Base-by-base conservation (phyloP, 2,888 invertebrate species). In the Neoitamus cyanurus region DNA sequence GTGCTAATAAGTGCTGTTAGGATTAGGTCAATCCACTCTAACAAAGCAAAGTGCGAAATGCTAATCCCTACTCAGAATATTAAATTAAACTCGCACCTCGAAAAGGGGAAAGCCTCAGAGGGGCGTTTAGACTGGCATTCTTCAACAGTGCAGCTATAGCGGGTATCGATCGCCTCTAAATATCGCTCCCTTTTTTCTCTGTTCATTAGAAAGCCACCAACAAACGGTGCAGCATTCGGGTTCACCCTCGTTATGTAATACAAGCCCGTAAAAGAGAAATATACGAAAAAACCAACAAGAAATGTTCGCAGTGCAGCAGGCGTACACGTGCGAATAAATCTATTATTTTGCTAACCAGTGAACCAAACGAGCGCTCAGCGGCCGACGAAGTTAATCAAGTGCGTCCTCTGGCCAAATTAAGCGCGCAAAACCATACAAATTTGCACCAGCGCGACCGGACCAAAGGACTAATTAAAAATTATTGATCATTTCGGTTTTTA, bases 381-480 rank as follows among this genome's bases (percentile, higher is more conserved):
- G 1, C 70, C 31, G 34, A 36, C 20, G 68, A 34, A 68, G 36
- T 58, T 34, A 37, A 68, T 58, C 68, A 58, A 58, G 37, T 83
- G 82, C 37, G 69, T 83, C 13, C 36, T 46, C 36, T 46, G 13
- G 46, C 42, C n/a, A 46, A 77, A 77, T 77, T 28, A 77, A 6
- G 42, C 28, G 28, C 37, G 13, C 42, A 68, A 68, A 68, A 69
- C 37, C 82, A 68, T 69, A 70, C n/a, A 70, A 83, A 37, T 80
- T 77, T 68, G 4, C 31, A 80, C 30, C 31, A 58, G 4, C 30
- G 77, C 13, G 42, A 46, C 37, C 36, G 36, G 42, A 25, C 34
- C 48, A 34, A 31, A 31, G 25, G 69, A 36, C 36, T 83, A 83
- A 83, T 83, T 83, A 83, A 83, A 83, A 83, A 69, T 36, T 83